phyloP scores from a whole-genome alignment of 2,888 invertebrate genomes.

The Erebia aethiops region DNA sequence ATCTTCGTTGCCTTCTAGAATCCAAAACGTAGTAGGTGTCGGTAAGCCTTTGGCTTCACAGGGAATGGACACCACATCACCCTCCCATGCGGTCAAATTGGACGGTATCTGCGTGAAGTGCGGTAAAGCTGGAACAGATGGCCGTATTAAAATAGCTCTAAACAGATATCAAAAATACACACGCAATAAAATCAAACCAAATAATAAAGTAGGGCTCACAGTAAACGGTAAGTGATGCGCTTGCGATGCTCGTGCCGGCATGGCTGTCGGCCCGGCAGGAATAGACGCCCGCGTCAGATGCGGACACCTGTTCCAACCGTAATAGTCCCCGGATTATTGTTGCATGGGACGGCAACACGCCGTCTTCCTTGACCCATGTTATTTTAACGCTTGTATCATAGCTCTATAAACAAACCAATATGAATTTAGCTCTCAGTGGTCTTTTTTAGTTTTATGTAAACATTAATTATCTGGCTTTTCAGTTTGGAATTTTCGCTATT shows the following conservation, averaged over 20 bases:
- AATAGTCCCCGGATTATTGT: slow-evolving; percentile 78
- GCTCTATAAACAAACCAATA: slow-evolving; percentile 60
- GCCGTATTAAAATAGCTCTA: slow-evolving; percentile 71
- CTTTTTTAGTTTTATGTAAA: background rate
- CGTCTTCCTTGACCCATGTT: slow-evolving; percentile 78
- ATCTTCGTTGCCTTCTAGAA: slow-evolving; percentile 94
- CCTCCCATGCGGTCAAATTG: slow-evolving; percentile 93
- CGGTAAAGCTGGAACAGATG: slow-evolving; percentile 90
- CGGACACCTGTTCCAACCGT: slow-evolving; percentile 91
- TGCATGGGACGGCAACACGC: slow-evolving; percentile 69
- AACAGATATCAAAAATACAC: slow-evolving; percentile 65
- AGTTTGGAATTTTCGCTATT: background rate
- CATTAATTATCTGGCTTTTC: background rate
- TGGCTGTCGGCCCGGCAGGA: slow-evolving; percentile 96
- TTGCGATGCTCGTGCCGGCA: slow-evolving; percentile 93
- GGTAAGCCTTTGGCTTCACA: slow-evolving; percentile 97
- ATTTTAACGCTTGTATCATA: slow-evolving; percentile 75
- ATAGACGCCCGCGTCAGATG: slow-evolving; percentile 94
- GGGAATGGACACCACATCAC: slow-evolving; percentile 94
- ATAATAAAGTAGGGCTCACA: slow-evolving; percentile 85
- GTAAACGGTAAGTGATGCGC: slow-evolving; percentile 94
- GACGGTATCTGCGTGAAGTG: slow-evolving; percentile 93
- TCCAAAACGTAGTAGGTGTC: slow-evolving; percentile 97
- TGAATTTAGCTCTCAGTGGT: slow-evolving; percentile 10
- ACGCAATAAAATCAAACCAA: slow-evolving; percentile 69